Evolutionary conservation across 2,113 vertebrate species (phyloP).

Genomic region (Spheniscus mendiculus): DNA sequence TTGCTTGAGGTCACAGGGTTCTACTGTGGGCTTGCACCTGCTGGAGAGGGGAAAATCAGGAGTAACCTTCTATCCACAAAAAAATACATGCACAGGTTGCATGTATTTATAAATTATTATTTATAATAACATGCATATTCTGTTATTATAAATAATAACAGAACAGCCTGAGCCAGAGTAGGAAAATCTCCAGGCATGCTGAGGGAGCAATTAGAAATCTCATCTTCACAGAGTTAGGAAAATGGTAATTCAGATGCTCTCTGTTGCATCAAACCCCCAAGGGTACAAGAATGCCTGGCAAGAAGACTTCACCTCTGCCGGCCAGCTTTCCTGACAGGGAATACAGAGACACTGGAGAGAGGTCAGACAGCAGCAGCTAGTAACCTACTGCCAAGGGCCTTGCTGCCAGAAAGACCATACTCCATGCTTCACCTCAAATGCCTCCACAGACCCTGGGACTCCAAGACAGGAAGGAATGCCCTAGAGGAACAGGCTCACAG

Average conservation of each 20-base stretch:
- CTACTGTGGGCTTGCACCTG: background rate
- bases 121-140: too few species aligned
- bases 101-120: too few species aligned
- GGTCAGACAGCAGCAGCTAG: background rate
- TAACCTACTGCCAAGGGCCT: background rate
- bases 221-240: background rate
- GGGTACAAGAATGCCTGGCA: background rate
- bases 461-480: background rate
- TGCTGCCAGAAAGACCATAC: background rate
- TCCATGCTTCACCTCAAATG: background rate
- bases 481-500: background rate
- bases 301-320: background rate
- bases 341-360: background rate
- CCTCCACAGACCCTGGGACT: background rate
- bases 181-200: background rate
- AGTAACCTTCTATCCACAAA: background rate
- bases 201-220: background rate
- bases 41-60: background rate
- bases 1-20: background rate
- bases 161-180: background rate
- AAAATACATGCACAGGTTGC: background rate
- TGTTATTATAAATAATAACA: background rate
- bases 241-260: background rate
- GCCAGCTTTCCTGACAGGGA: background rate
- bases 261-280: background rate